phyloP scores from a whole-genome alignment of 1,140 invertebrate species.

The Diuraphis noxia region DNA sequence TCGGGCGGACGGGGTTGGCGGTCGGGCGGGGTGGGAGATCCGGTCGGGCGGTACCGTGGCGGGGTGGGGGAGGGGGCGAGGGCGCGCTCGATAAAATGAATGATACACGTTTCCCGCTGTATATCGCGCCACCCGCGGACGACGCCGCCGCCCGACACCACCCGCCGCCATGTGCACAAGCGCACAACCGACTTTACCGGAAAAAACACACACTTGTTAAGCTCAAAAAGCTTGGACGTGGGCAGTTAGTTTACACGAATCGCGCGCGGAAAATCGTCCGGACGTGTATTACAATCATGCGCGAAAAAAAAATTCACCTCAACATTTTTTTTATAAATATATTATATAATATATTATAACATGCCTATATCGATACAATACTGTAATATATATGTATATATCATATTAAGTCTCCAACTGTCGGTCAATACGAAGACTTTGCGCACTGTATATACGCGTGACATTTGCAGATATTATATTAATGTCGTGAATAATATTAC shows the following conservation, averaged over 20 bases:
- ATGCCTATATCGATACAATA: too few species aligned
- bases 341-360: too few species aligned
- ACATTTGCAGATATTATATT: too few species aligned
- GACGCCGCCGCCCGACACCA: background rate
- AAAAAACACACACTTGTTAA: constrained; percentile 19
- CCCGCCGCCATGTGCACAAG: background rate
- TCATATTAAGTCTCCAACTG: too few species aligned
- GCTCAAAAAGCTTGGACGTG: constrained; percentile 14
- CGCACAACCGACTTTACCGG: background rate
- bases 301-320: background rate
- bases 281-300: too few species aligned
- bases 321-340: background rate
- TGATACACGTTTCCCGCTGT: constrained; percentile 2
- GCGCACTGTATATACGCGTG: too few species aligned
- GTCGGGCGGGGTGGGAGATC: background rate
- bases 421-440: too few species aligned
- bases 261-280: background rate
- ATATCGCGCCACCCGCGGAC: background rate
- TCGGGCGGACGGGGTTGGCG: background rate
- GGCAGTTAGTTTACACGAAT: background rate
- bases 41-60: background rate
- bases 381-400: too few species aligned
- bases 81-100: constrained; percentile 48
- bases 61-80: background rate
- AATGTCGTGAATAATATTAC: too few species aligned